Base-by-base conservation (phyloP, 2,888 invertebrate genomes). In the Caenorhabditis sp. region DNA sequence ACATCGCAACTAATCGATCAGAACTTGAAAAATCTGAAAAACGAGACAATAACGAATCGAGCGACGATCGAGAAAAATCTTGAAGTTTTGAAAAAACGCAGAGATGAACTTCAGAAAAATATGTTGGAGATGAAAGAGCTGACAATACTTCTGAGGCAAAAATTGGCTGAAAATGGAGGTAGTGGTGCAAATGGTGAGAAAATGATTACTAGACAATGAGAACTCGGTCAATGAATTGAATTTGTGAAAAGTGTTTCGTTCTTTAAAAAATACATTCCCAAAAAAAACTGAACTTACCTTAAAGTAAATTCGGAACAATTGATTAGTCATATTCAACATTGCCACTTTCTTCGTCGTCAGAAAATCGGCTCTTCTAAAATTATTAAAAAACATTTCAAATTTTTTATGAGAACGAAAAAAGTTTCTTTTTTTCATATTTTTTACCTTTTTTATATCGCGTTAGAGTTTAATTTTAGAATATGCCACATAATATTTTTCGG, bases 241-340 rank as follows among this genome's bases (percentile, higher is more conserved):
- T n/a, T n/a, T n/a, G n/a, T n/a, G n/a, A n/a, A n/a, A n/a, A n/a
- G n/a, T n/a, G n/a, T n/a, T n/a, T n/a, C n/a, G n/a, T n/a, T n/a
- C n/a, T n/a, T n/a, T n/a, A n/a, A n/a, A n/a, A n/a, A n/a, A n/a
- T n/a, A n/a, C n/a, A n/a, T n/a, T n/a, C n/a, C n/a, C n/a, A n/a
- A n/a, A n/a, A n/a, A n/a, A n/a, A n/a, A n/a, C n/a, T n/a, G n/a
- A 21, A 3, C 36, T 26, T 10, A 97, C 97, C 83, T 94, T 92
- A 86, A 95, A 96, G 88, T 96, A 96, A n/a, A 94, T 93, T 90
- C 97, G 97, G 81, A 99, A 94, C 5, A 99, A 91, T 88, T 99
- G 97, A 90, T 99, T 99, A 0, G 97, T 95, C 74, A 99, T 91
- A 84, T 93, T 93, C 82, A 99, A 89, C 95, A 99, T 97, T 67